Percentiles rank a stretch among this genome's conserved stretches.
phyloP scores from a whole-genome alignment of 2,797 vertebrate species.

The Eremophila alpestris region DNA sequence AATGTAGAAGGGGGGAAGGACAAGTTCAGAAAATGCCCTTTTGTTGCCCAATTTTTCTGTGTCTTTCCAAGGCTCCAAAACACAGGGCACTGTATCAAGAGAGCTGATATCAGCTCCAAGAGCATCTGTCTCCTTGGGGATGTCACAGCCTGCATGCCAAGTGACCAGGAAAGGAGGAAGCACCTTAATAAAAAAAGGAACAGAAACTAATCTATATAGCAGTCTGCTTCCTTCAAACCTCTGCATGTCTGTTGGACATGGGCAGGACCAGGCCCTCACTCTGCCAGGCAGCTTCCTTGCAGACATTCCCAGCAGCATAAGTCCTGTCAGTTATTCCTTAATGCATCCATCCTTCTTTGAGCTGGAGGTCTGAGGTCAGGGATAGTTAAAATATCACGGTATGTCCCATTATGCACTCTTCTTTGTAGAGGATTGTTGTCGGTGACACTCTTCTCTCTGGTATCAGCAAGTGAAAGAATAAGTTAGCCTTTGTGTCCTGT shows the following conservation, averaged over 20 bases:
- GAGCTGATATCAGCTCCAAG: background rate
- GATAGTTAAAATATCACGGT: background rate
- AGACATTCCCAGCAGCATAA: background rate
- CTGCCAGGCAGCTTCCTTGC: background rate
- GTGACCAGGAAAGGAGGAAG: background rate
- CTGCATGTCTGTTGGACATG: fast-evolving
- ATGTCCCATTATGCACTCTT: background rate
- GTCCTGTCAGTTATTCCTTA: background rate
- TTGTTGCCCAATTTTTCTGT: background rate
- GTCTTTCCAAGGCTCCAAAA: background rate
- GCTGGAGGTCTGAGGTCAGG: background rate
- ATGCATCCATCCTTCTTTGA: background rate
- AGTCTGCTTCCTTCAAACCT: background rate
- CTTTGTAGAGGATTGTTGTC: background rate
- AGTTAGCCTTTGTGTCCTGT: background rate
- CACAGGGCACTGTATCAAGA: background rate
- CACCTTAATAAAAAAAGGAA: background rate
- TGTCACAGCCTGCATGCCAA: background rate
- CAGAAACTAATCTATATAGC: background rate
- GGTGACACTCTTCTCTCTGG: background rate
- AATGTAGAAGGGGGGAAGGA: background rate
- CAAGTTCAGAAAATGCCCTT: background rate
- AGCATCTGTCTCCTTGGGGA: fast-evolving
- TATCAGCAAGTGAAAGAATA: background rate
- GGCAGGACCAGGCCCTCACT: background rate